phyloP scores from a whole-genome alignment of 2,888 invertebrate species.

The Drosophila diplacantha region DNA sequence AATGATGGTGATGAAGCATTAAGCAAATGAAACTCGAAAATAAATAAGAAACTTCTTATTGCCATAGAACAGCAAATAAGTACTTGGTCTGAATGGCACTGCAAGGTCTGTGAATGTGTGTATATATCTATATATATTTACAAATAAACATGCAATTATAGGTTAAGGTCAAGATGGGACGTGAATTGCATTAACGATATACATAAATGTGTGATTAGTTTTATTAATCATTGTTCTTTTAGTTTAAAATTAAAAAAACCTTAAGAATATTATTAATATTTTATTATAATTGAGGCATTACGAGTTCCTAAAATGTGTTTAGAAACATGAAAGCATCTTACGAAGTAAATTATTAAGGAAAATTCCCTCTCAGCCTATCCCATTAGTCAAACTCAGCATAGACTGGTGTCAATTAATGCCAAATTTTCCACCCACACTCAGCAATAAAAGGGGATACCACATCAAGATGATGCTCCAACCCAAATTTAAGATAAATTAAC shows the following conservation, averaged over 20 bases:
- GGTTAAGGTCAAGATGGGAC: not conserved
- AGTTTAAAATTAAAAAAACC: not conserved
- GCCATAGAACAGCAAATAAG: constrained; percentile 10
- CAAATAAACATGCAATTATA: not conserved
- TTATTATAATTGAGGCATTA: not conserved
- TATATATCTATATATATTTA: constrained; percentile 1
- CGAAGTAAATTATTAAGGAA: not conserved
- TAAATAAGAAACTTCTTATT: not conserved
- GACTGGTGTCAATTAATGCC: constrained; percentile 61
- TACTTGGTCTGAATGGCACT: not conserved
- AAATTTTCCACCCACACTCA: constrained; percentile 52
- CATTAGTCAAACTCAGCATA: constrained; percentile 35
- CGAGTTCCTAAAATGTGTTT: no score
- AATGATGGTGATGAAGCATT: constrained; percentile 19
- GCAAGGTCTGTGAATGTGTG: not conserved
- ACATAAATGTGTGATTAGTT: not conserved
- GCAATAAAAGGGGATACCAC: constrained; percentile 8
- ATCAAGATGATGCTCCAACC: not conserved
- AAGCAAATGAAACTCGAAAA: constrained; percentile 68
- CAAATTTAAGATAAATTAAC: constrained; percentile 37
- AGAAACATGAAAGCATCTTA: not conserved
- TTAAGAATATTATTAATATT: not conserved
- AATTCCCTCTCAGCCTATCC: not conserved
- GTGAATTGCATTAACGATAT: not conserved
- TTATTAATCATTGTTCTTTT: not conserved